These are phyloP conservation scores for Xestia ashworthii DNA, from an alignment of 2,888 invertebrate genomes.

Conservation along the genomic window DNA sequence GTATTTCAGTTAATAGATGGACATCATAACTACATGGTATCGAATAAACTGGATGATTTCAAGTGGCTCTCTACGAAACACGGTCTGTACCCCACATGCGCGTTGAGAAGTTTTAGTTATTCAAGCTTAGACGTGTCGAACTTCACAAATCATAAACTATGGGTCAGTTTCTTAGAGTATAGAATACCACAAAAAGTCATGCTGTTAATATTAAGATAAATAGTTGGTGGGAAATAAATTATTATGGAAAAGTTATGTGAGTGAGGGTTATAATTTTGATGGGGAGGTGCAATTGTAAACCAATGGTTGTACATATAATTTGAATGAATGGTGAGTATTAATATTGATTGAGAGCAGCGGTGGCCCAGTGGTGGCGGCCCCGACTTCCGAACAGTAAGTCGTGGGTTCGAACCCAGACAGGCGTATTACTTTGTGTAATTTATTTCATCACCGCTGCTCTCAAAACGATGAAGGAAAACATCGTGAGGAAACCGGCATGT, in stretches of 20 bases:
- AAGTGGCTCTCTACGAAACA: conserved; percentile 38
- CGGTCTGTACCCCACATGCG: conserved; percentile 59
- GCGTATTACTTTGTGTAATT: too few relatives aligned
- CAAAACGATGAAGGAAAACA: too few relatives aligned
- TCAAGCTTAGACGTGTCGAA: conserved; percentile 58
- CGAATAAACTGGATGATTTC: conserved; percentile 46
- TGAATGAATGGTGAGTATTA: conserved; percentile 40
- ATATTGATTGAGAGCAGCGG: too few relatives aligned
- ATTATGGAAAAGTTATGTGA: conserved; percentile 40
- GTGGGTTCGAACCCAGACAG: too few relatives aligned
- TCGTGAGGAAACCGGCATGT: too few relatives aligned
- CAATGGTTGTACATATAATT: conserved; percentile 30
- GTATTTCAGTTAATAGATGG: conserved; percentile 56
- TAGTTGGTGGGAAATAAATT: conserved; percentile 44
- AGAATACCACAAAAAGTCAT: conserved; percentile 55
- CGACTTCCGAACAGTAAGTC: too few relatives aligned
- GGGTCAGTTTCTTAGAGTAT: conserved; percentile 64
- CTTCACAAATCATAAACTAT: conserved; percentile 58
- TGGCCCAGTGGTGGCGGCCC: too few relatives aligned
- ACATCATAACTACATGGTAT: conserved; percentile 34
- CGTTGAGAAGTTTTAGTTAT: conserved; percentile 47
- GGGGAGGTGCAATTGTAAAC: conserved; percentile 34
- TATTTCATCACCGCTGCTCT: too few relatives aligned
- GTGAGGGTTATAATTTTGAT: conserved; percentile 36
- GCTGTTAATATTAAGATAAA: conserved; percentile 62